Evolutionary conservation across 2,888 invertebrate species (phyloP).

Genomic region (Agapetus fuscipes): DNA sequence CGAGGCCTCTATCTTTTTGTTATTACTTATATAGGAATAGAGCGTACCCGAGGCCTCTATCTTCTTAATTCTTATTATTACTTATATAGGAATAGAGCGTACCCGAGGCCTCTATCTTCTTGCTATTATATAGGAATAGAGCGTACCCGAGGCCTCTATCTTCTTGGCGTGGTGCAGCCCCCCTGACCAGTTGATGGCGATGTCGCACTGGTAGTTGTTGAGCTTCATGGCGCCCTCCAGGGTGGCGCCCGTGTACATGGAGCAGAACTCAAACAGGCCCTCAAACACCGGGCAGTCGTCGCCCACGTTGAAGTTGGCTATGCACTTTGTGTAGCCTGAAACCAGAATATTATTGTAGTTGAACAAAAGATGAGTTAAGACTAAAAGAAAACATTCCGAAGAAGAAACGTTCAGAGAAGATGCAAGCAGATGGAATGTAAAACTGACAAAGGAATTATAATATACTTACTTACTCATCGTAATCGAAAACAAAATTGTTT

Average conservation of each 20-base stretch:
- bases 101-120: too few species aligned
- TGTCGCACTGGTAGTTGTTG: conserved; percentile 91
- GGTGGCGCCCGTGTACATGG: conserved; percentile 96
- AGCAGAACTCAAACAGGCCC: conserved; percentile 97
- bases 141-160: conserved; percentile 82
- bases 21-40: too few species aligned
- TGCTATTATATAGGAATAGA: too few species aligned
- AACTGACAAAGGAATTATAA: too few species aligned
- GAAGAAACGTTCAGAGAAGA: not conserved
- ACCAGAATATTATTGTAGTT: not conserved
- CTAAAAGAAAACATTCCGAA: not conserved
- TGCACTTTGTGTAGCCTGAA: conserved; percentile 75
- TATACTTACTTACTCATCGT: too few species aligned
- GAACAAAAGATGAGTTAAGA: too few species aligned
- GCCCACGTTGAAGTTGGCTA: conserved; percentile 94
- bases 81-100: too few species aligned
- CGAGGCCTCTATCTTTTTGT: too few species aligned
- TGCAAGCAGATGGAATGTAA: conserved; percentile 11
- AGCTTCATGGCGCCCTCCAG: conserved; percentile 94
- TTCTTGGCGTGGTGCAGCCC: conserved; percentile 99
- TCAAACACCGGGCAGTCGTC: conserved; percentile 96
- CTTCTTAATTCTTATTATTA: too few species aligned
- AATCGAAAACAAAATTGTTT: too few species aligned
- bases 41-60: too few species aligned
- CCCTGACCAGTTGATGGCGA: conserved; percentile 99